Evolutionary conservation across 2,113 vertebrate species (phyloP).

Genomic region (Protomyctophum bolini): DNA sequence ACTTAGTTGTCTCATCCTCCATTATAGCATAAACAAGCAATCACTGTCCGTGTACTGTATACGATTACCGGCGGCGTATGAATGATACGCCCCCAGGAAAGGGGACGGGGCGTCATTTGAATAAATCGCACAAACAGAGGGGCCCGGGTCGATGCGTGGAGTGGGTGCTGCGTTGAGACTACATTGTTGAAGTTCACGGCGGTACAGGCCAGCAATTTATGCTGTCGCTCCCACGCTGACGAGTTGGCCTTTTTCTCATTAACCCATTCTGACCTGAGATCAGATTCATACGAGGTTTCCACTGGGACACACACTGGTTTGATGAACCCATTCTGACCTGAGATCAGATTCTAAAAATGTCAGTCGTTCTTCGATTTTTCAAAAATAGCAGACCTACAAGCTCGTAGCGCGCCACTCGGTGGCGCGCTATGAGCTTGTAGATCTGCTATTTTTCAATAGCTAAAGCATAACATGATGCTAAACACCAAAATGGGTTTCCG

Average conservation of each 20-base stretch:
- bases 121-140: slow-evolving; percentile 52
- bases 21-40: slow-evolving; percentile 66
- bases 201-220: slow-evolving; percentile 52
- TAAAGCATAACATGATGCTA: too few species aligned
- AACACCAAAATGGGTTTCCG: too few species aligned
- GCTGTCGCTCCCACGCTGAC: slow-evolving; percentile 43
- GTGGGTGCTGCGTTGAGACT: slow-evolving; percentile 22
- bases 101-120: slow-evolving; percentile 50
- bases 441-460: too few species aligned
- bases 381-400: too few species aligned
- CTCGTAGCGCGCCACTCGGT: too few species aligned
- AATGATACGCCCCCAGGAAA: slow-evolving; percentile 44
- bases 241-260: slow-evolving; percentile 59
- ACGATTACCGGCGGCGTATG: slow-evolving; percentile 43
- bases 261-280: too few species aligned
- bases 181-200: slow-evolving; percentile 52
- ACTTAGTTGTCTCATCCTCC: slow-evolving; percentile 50
- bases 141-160: slow-evolving; percentile 25
- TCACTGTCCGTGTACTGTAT: slow-evolving; percentile 56
- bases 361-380: too few species aligned
- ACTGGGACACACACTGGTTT: too few species aligned
- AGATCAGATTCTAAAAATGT: too few species aligned
- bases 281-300: too few species aligned
- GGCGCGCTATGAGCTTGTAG: too few species aligned
- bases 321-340: too few species aligned